Evolutionary conservation across 2,888 invertebrate genomes (phyloP).

Genomic region (Lasioglossum pauxillum): DNA sequence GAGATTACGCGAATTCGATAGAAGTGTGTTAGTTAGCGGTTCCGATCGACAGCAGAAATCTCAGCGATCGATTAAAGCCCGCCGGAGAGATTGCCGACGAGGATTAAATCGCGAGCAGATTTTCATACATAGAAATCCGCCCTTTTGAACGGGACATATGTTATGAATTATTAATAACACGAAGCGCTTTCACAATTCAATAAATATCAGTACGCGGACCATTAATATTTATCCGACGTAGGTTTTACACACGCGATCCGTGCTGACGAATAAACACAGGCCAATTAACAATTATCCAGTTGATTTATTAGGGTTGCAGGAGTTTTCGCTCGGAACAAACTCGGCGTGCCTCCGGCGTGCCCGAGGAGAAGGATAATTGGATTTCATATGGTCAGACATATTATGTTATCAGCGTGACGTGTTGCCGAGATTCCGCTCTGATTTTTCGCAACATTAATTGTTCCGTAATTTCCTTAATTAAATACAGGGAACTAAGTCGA

Average conservation of each 20-base stretch:
- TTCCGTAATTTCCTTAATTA: neutral
- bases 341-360: neutral
- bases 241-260: conserved; percentile 28
- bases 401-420: neutral
- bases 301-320: conserved; percentile 27
- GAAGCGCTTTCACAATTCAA: conserved; percentile 25
- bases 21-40: neutral
- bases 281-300: conserved; percentile 37
- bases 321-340: conserved; percentile 15
- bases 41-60: neutral
- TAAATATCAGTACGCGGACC: conserved; percentile 25
- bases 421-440: neutral
- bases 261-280: conserved; percentile 40
- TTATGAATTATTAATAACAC: conserved; percentile 36
- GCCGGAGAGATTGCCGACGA: neutral
- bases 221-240: conserved; percentile 35
- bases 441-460: neutral
- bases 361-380: conserved; percentile 13
- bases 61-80: neutral
- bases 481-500: neutral
- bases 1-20: neutral
- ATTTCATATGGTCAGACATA: neutral
- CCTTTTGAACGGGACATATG: conserved; percentile 6
- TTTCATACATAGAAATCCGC: neutral
- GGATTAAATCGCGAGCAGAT: conserved; percentile 2